phyloP scores from a whole-genome alignment of 2,888 invertebrate species.

The Troilus luridus region DNA sequence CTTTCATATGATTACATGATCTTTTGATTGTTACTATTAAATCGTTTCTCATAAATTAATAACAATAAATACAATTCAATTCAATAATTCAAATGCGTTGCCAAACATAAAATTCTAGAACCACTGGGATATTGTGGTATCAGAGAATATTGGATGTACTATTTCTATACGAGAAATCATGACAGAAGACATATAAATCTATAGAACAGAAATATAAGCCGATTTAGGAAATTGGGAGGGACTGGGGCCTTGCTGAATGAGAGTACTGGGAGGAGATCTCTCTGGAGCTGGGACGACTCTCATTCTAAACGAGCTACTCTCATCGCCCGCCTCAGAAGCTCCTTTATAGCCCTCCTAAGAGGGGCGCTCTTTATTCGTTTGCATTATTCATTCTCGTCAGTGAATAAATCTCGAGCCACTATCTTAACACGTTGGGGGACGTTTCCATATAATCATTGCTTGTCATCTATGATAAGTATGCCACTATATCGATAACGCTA shows the following conservation, averaged over 20 bases:
- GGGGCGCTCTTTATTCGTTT: background rate
- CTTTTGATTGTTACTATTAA: no score
- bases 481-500: background rate
- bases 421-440: background rate
- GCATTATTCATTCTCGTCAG: slow-evolving; percentile 37
- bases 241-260: background rate
- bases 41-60: no score
- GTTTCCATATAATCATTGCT: background rate
- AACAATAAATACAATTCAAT: no score
- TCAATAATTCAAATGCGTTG: no score
- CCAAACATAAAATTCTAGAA: no score
- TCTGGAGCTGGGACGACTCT: background rate
- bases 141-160: background rate
- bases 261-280: background rate
- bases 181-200: background rate
- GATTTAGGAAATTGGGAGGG: background rate
- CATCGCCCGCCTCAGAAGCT: slow-evolving; percentile 9
- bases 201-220: slow-evolving; percentile 4
- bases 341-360: background rate
- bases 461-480: background rate
- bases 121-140: no score
- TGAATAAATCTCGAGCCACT: slow-evolving; percentile 14
- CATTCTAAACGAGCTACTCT: slow-evolving; percentile 13
- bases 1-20: no score
- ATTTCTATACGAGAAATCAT: background rate